Conservation (phyloP, 2,888 invertebrate species). For the Calliscelio sp. region DNA sequence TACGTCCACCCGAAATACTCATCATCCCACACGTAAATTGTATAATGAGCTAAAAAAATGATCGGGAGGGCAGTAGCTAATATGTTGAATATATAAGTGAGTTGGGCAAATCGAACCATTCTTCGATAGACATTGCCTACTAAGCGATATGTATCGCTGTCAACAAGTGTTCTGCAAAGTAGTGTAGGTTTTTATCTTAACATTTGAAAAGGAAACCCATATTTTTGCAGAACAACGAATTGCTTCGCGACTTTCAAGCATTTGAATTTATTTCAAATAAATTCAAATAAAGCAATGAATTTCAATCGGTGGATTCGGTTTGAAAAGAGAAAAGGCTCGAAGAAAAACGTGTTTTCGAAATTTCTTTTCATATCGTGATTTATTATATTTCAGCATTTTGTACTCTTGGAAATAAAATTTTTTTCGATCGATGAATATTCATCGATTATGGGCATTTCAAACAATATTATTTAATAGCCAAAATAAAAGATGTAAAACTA, state of each 20-base stretch:
- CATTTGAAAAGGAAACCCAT: conserved; percentile 51
- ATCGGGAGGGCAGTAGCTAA: conserved; percentile 54
- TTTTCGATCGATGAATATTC: conserved; percentile 50
- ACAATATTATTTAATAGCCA: conserved; percentile 32
- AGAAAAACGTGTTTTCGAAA: conserved; percentile 62
- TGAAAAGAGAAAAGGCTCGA: conserved; percentile 59
- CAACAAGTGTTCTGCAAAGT: conserved; percentile 61
- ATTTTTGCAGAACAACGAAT: conserved; percentile 35
- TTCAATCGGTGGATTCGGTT: conserved; percentile 39
- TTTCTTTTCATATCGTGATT: conserved; percentile 66
- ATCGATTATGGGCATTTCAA: conserved; percentile 22
- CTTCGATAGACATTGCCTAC: conserved; percentile 2
- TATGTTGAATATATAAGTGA: conserved; percentile 59
- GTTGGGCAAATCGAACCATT: conserved; percentile 47
- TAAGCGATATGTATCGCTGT: conserved; percentile 49
- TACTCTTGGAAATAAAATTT: conserved; percentile 49
- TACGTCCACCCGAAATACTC: conserved; percentile 25
- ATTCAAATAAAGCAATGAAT: conserved; percentile 60
- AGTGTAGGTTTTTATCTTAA: conserved; percentile 52
- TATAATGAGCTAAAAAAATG: conserved; percentile 39
- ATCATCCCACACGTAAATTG: conserved; percentile 55
- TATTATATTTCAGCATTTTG: conserved; percentile 51
- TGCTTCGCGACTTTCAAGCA: conserved; percentile 6
- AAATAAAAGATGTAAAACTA: conserved; percentile 23
- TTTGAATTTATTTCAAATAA: conserved; percentile 65